Evolutionary conservation across 2,797 vertebrate species (phyloP).

Genomic region (Mycteria americana): DNA sequence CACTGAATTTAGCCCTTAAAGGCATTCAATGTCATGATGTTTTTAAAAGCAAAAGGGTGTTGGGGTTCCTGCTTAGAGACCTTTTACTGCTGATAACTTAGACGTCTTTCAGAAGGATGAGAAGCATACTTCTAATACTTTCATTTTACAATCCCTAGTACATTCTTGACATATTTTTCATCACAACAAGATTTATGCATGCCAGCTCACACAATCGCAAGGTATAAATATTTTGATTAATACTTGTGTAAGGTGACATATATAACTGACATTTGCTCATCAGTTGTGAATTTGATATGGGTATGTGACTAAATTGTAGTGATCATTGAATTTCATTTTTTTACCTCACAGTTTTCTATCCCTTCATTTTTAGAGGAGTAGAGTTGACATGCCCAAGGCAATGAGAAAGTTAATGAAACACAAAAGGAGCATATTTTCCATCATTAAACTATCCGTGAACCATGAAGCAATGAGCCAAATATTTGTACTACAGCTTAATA

Average conservation of each 20-base stretch:
- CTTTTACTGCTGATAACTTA: background rate
- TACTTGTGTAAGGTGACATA: background rate
- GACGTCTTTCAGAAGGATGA: background rate
- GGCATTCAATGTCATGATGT: background rate
- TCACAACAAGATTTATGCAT: background rate
- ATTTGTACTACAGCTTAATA: constrained; percentile 19
- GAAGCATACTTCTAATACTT: background rate
- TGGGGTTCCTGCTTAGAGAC: background rate
- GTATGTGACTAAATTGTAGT: background rate
- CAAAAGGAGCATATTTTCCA: constrained; percentile 29
- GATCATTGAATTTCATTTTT: background rate
- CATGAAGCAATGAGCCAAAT: constrained; percentile 1
- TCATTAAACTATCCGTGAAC: constrained; percentile 23
- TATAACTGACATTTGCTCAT: background rate
- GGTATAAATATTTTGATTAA: background rate
- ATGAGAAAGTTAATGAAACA: constrained; percentile 35
- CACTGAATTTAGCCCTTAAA: background rate
- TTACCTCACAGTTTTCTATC: background rate
- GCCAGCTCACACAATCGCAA: background rate
- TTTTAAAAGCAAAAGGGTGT: background rate
- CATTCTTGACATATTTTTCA: background rate
- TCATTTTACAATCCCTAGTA: background rate
- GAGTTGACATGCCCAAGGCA: background rate
- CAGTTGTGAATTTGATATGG: background rate
- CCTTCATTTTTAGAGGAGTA: background rate